Base-by-base conservation (phyloP, 2,888 invertebrate genomes). In the Drosophila greeni region DNA sequence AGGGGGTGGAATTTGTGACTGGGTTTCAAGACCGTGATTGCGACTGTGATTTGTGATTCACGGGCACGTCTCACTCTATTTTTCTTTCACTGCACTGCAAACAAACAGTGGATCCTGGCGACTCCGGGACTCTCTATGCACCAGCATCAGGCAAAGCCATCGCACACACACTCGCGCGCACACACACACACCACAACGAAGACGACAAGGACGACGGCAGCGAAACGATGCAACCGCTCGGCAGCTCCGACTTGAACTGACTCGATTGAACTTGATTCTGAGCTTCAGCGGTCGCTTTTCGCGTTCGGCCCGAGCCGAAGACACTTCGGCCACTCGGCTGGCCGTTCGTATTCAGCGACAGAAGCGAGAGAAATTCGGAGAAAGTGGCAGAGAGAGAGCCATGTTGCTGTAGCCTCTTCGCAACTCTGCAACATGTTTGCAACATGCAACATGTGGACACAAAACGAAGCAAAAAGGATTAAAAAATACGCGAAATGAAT, bases 241-340 rank as follows among this genome's bases (percentile, higher is more conserved):
- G 84, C 79, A 86, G 85, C 87, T 84, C 83, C 84, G 86, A 86
- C 84, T 85, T 86, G 79, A 84, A 88, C 88, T 88, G 85, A 69
- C 47, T 67, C 57, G 56, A 26, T 36, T 33, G 42, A 24, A 39
- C 45, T 36, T 11, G 39, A 49, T 53, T 49, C 43, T 57, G 34
- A 56, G 57, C 33, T 67, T 45, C 36, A 42, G 43, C 64, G 37
- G 42, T 51, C 56, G 56, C 37, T 31, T 55, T 14, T 6, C 29
- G 23, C 23, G 14, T 5, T 62, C 33, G 33, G 18, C 9, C 16
- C 24, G 29, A 18, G 24, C n/a, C 55, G 42, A 34, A 39, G 45
- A 0, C 11, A 5, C 64, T 20, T 61, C 60, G 64, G 20, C 16
- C 11, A 9, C n/a, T 66, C 68, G 61, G 40, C 26, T 23, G 3